phyloP scores from a whole-genome alignment of 1,140 invertebrate species.

The Drosophila persimilis region DNA sequence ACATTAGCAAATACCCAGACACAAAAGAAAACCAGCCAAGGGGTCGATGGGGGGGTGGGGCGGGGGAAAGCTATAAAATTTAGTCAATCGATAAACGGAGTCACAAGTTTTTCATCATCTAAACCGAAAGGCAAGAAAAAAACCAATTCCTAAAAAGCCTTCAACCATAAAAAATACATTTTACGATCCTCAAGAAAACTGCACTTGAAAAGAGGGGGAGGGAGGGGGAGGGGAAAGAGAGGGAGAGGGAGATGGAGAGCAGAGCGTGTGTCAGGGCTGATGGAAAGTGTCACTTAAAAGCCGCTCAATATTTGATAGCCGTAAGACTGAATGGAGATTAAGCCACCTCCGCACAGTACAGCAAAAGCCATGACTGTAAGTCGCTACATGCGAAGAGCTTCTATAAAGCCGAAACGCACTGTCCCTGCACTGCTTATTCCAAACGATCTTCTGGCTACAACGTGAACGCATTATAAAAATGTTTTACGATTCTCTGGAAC shows the following conservation, averaged over 20 bases:
- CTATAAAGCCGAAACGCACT: slow-evolving; percentile 2
- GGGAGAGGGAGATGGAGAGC: background rate
- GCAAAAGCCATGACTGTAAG: slow-evolving; percentile 19
- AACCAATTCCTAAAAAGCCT: slow-evolving; percentile 52
- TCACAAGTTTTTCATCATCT: slow-evolving; percentile 53
- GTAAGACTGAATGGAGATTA: slow-evolving; percentile 49
- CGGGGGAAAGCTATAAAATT: slow-evolving; percentile 37
- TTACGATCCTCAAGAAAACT: slow-evolving; percentile 49
- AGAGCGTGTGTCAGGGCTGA: slow-evolving; percentile 55
- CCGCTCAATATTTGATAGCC: slow-evolving; percentile 73
- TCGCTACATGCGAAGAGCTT: too few species aligned
- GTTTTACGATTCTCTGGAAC: slow-evolving; percentile 68
- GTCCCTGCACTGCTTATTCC: slow-evolving; percentile 9
- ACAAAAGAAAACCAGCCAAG: slow-evolving; percentile 1
- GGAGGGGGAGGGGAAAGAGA: background rate
- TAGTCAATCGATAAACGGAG: slow-evolving; percentile 54
- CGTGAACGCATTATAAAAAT: slow-evolving; percentile 73
- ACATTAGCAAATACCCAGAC: slow-evolving; percentile 10
- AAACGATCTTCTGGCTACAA: slow-evolving; percentile 47
- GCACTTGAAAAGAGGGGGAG: slow-evolving; percentile 1
- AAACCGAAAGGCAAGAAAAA: slow-evolving; percentile 14
- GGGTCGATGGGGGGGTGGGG: background rate
- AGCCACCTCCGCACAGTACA: slow-evolving; percentile 61
- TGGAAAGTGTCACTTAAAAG: slow-evolving; percentile 77
- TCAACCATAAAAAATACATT: slow-evolving; percentile 46